Conservation (phyloP, 1,140 invertebrate species). For the Caerostris extrusa region DNA sequence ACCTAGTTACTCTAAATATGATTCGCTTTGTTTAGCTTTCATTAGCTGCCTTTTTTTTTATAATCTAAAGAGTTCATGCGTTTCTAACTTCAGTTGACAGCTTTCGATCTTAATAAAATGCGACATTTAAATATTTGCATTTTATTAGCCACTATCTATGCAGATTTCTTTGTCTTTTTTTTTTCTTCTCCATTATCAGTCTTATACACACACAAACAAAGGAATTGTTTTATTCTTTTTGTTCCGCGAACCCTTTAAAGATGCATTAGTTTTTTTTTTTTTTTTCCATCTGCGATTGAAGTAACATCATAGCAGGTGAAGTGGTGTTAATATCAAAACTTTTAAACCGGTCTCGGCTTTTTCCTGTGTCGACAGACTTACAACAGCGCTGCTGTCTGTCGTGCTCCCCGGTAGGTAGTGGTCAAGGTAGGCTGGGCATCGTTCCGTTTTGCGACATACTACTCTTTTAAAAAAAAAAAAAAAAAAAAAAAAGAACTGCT, state of each 20-base stretch:
- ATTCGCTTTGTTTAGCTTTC: too few species aligned
- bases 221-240: conserved; percentile 22
- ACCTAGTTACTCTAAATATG: too few species aligned
- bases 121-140: background rate
- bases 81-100: too few species aligned
- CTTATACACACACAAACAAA: conserved; percentile 10
- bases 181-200: background rate
- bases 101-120: too few species aligned
- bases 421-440: conserved; percentile 65
- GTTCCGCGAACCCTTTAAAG: background rate
- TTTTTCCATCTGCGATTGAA: background rate
- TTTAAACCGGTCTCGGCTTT: conserved; percentile 47
- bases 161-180: background rate
- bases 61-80: background rate
- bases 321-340: background rate
- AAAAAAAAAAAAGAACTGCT: background rate
- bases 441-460: conserved; percentile 49
- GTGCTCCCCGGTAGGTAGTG: background rate
- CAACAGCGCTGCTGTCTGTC: background rate
- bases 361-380: conserved; percentile 16
- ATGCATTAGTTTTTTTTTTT: conserved; percentile 24
- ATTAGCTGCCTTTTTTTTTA: background rate
- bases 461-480: background rate
- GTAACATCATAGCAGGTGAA: background rate
- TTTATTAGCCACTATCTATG: background rate